Evolutionary conservation across 2,888 invertebrate species (phyloP), one percentile per base, ranked within the genome.

Genomic region (Cephus spinipes): DNA sequence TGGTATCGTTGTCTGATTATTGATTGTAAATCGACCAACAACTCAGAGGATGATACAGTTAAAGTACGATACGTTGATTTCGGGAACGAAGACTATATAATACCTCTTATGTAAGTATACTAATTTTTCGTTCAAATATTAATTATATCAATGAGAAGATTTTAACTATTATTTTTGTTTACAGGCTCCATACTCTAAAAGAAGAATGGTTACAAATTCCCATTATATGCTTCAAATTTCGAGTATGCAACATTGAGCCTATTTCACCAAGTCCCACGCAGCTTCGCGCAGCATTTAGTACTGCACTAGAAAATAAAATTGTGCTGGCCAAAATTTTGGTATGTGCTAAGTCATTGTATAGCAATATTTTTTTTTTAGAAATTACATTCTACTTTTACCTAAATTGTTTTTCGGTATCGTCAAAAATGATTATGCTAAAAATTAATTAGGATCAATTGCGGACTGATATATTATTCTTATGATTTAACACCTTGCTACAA

Each of bases 1-100:
- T 97, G 96, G 96, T 96, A 96, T 88, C 93, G 97, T 80, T 96
- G 95, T 0, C 87, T 92, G 23, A 93, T 97, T 76, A 89, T 93
- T 73, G 92, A 94, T 76, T 91, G 93, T 75, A 92, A 93, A 6
- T 40, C 69, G 3, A 76, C 81, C 12, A 4, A 33, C 81, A 88
- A 92, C 68, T 84, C 85, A 0, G 89, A 92, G 31, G 90, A 91
- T 11, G 55, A 75, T 3, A 85, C 89, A 76, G 93, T 95, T 0
- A 93, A 93, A 85, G 94, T 97, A 0, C 92, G 93, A 82, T 97
- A 95, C 89, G 94, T 97, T 0, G 97, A 97, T 90, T 97, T 94
- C 86, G 96, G 97, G 1, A 96, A 96, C 85, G 90, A 92, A 11
- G 95, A 95, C 87, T 30, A 76, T 71, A 32, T 23, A 9, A 2